Conservation (phyloP, 2,888 invertebrate genomes). For the Chrysolina oricalcia region DNA sequence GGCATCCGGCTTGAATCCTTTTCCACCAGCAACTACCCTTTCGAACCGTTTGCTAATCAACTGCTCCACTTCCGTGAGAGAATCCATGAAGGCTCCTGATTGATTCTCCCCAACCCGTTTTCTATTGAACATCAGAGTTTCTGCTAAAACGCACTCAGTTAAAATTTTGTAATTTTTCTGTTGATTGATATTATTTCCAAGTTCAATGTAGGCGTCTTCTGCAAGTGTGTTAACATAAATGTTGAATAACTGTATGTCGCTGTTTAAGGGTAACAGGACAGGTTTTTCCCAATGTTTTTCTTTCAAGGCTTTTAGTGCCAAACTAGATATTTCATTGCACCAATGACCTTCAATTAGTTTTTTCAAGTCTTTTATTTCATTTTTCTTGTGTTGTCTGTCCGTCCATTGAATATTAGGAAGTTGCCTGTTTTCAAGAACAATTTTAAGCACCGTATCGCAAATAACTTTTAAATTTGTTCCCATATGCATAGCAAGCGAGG, state of each 20-base stretch:
- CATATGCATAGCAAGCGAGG: constrained; percentile 52
- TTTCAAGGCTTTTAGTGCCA: constrained; percentile 56
- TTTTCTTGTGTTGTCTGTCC: constrained; percentile 34
- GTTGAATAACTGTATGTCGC: constrained; percentile 52
- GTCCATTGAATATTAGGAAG: constrained; percentile 40
- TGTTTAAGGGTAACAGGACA: constrained; percentile 49
- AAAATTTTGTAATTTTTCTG: constrained; percentile 51
- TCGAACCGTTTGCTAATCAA: constrained; percentile 46
- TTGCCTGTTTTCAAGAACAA: constrained; percentile 46
- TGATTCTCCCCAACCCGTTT: constrained; percentile 52
- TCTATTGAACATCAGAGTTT: constrained; percentile 53
- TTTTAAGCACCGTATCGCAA: constrained; percentile 46
- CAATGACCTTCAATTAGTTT: constrained; percentile 53
- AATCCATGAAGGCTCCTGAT: constrained; percentile 40
- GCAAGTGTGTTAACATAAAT: constrained; percentile 44
- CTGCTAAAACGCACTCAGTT: constrained; percentile 50
- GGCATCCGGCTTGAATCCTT: constrained; percentile 50
- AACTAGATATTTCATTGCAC: constrained; percentile 56
- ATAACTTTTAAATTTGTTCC: constrained; percentile 50
- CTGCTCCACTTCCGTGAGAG: constrained; percentile 40
- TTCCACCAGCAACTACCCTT: constrained; percentile 50
- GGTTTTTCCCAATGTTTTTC: constrained; percentile 55
- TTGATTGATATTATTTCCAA: constrained; percentile 36
- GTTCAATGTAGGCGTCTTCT: constrained; percentile 42
- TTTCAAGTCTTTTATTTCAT: constrained; percentile 33